A percentile compares a stretch with the other conserved stretches of the same genome.
phyloP scores from a whole-genome alignment of 2,888 invertebrate genomes.

The Netelia virgata region DNA sequence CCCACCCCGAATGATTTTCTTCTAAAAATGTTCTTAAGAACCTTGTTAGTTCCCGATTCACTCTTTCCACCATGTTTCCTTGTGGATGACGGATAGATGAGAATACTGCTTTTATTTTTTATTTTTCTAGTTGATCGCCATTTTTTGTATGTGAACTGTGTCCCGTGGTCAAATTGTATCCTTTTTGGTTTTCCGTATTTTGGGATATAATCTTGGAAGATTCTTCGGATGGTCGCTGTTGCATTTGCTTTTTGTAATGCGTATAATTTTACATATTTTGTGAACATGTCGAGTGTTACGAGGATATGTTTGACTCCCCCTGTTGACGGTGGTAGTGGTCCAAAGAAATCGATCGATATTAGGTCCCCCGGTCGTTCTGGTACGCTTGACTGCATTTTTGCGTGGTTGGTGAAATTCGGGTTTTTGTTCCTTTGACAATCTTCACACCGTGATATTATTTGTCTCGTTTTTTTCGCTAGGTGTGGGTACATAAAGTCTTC shows the following conservation, averaged over 20 bases:
- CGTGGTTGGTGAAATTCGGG: background rate
- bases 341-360: slow-evolving; percentile 16
- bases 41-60: slow-evolving; percentile 16
- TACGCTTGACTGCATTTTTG: background rate
- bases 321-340: background rate
- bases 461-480: background rate
- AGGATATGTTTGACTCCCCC: slow-evolving; percentile 9
- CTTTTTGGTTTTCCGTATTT: no score
- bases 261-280: background rate
- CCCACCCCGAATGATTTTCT: slow-evolving; percentile 11
- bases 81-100: slow-evolving; percentile 34
- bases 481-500: slow-evolving; percentile 15
- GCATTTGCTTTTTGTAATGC: no score
- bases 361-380: slow-evolving; percentile 17
- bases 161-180: slow-evolving; percentile 32
- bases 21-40: slow-evolving; percentile 37
- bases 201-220: no score
- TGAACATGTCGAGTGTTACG: background rate
- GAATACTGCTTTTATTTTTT: background rate
- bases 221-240: no score
- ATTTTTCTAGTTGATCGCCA: background rate
- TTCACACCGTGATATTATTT: background rate
- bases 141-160: background rate
- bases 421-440: slow-evolving; percentile 9
- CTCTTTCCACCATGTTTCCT: slow-evolving; percentile 20